Conservation (phyloP, 1,140 invertebrate species). For the Alviniconcha marisindica region DNA sequence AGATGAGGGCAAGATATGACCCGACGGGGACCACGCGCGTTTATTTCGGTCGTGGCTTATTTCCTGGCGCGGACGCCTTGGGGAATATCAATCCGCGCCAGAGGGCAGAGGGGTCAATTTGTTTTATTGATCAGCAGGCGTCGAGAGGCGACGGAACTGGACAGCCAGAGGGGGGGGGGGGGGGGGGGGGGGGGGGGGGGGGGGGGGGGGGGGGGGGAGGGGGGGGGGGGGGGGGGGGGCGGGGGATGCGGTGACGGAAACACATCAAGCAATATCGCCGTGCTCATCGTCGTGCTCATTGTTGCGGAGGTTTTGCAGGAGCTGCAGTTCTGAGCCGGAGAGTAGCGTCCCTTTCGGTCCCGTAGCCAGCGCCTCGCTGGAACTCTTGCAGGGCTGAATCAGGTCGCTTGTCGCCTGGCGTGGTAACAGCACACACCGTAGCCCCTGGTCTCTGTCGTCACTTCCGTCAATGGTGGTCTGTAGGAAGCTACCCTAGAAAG, state of each 20-base stretch:
- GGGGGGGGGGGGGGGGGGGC: not conserved
- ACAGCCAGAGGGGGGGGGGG: not conserved
- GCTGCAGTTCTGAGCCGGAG: not conserved
- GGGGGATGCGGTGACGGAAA: slow-evolving; percentile 24
- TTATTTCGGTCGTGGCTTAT: slow-evolving; percentile 45
- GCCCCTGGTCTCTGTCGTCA: too few species aligned
- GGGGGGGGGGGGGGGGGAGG: not conserved
- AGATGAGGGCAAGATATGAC: slow-evolving; percentile 36
- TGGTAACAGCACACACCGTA: too few species aligned
- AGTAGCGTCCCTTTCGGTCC: too few species aligned
- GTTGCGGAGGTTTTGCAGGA: not conserved
- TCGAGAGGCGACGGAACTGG: not conserved
- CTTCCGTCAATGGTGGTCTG: too few species aligned
- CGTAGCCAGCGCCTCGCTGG: too few species aligned
- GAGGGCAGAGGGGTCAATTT: slow-evolving; percentile 48
- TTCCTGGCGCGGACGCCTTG: slow-evolving; percentile 41
- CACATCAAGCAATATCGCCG: slow-evolving; percentile 32
- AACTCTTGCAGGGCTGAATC: too few species aligned
- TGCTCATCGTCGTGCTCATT: slow-evolving; percentile 21
- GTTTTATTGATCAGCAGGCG: slow-evolving; percentile 39
- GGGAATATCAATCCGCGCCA: slow-evolving; percentile 45
- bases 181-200: not conserved
- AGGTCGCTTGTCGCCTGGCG: too few species aligned
- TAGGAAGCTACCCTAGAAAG: too few species aligned
- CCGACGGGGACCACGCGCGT: slow-evolving; percentile 41